A percentile compares a stretch with the other conserved stretches of the same genome.
These are phyloP conservation scores for Sicus ferrugineus DNA, from an alignment of 2,888 invertebrate genomes.

Conservation along the genomic window DNA sequence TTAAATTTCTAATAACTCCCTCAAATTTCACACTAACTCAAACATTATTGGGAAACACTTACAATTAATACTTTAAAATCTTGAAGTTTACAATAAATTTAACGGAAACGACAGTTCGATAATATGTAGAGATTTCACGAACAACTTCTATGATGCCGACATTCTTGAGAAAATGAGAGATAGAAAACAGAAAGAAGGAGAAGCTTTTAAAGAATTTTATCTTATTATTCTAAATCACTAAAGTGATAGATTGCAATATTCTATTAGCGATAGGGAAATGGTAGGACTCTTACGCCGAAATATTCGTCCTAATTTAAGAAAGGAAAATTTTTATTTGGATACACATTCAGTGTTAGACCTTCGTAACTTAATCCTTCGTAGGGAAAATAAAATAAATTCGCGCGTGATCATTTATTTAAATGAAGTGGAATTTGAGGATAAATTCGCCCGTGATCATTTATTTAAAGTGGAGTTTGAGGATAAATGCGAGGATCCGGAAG, in stretches of 20 bases:
- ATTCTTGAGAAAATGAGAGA: neutral
- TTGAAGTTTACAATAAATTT: neutral
- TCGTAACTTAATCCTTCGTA: neutral
- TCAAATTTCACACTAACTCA: too few relatives aligned
- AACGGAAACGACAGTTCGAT: neutral
- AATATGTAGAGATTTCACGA: neutral
- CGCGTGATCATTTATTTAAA: neutral
- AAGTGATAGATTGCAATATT: neutral
- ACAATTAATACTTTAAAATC: too few relatives aligned
- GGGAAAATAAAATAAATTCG: neutral
- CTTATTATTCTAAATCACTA: neutral
- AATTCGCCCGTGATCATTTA: neutral
- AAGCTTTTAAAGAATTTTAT: slow-evolving; percentile 17
- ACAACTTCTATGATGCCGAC: neutral
- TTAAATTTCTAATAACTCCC: too few relatives aligned
- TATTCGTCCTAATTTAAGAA: neutral
- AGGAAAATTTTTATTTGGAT: neutral
- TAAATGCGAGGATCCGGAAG: neutral
- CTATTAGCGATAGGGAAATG: neutral
- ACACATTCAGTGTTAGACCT: neutral
- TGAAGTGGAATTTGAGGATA: neutral
- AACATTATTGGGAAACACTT: too few relatives aligned
- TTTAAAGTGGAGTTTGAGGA: neutral
- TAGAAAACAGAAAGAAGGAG: neutral
- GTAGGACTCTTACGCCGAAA: neutral